These are phyloP conservation scores for Meteorus cinctellus DNA, from an alignment of 2,888 invertebrate genomes.

Conservation along the genomic window DNA sequence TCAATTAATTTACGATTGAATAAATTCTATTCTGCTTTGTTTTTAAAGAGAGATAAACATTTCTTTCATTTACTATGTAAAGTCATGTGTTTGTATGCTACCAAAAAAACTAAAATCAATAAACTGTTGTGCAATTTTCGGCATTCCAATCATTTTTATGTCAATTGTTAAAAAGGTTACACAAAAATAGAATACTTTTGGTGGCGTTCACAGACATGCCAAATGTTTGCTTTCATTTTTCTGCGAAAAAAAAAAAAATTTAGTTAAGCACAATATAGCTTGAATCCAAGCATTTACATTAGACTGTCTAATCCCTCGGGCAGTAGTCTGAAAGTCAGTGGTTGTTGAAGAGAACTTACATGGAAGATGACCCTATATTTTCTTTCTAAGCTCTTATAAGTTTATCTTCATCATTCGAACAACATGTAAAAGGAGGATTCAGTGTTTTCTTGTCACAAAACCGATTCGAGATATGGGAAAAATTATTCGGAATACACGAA, in stretches of 20 bases:
- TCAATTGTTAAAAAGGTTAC: background rate
- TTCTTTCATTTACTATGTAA: too few relatives aligned
- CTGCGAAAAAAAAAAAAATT: background rate
- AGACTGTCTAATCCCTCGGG: too few relatives aligned
- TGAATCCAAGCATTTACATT: background rate
- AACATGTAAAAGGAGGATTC: too few relatives aligned
- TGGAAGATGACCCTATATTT: too few relatives aligned
- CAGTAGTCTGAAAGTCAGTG: too few relatives aligned
- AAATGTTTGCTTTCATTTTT: background rate
- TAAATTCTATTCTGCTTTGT: conserved; percentile 41
- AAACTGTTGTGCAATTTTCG: background rate
- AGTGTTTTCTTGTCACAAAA: too few relatives aligned
- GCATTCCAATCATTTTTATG: background rate
- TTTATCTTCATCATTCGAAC: too few relatives aligned
- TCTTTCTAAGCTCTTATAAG: too few relatives aligned
- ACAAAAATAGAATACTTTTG: background rate
- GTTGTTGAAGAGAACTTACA: too few relatives aligned
- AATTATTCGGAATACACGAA: too few relatives aligned
- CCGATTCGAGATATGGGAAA: too few relatives aligned
- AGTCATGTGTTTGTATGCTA: background rate
- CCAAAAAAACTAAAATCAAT: background rate
- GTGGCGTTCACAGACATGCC: background rate
- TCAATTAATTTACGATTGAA: conserved; percentile 64
- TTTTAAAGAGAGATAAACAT: background rate
- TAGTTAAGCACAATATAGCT: conserved; percentile 19